Evolutionary conservation across 1,140 invertebrate species (phyloP), one percentile per base, ranked within the genome.

Genomic region (Microplitis mediator): DNA sequence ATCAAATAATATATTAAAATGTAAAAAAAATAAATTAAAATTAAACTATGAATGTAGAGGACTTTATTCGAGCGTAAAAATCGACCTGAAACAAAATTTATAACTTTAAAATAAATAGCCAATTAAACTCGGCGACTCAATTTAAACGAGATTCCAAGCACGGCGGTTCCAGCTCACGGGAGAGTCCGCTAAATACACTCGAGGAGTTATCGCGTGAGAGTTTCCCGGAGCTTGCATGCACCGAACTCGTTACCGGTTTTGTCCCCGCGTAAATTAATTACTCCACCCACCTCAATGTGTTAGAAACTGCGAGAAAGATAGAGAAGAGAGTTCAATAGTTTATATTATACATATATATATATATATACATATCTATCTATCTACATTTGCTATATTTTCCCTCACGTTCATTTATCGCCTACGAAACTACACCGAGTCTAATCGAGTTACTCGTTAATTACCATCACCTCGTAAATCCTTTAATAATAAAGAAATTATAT

Each of bases 181-280:
- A 60, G 68, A 45, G 68, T 67, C 58, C 61, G 69, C 71, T 75
- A 77, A 79, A 76, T 78, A 81, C 77, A 72, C 71, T 71, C 66
- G 71, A 75, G 74, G 54, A 69, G 65, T 70, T 77, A 81, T 82
- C 78, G 81, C 80, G 81, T 81, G 81, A 79, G 79, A 79, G 71
- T 72, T 69, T 70, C 60, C 67, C 64, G 62, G 52, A 63, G 32
- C 50, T 82, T 79, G 80, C 81, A 82, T 81, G 81, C 76, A 50
- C 72, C 69, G 31, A 76, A 81, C 80, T 80, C 80, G 79, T 82
- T 82, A 82, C 80, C 77, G 79, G 75, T 79, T 81, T 82, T 81
- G 80, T 82, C 81, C 78, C 75, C 74, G 39, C 63, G 77, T 80
- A 80, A 82, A 82, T 82, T 81, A 82, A 82, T 82, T 82, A 82